Evolutionary conservation across 2,888 invertebrate genomes (phyloP).

Genomic region (Pristionchus exspectatus): DNA sequence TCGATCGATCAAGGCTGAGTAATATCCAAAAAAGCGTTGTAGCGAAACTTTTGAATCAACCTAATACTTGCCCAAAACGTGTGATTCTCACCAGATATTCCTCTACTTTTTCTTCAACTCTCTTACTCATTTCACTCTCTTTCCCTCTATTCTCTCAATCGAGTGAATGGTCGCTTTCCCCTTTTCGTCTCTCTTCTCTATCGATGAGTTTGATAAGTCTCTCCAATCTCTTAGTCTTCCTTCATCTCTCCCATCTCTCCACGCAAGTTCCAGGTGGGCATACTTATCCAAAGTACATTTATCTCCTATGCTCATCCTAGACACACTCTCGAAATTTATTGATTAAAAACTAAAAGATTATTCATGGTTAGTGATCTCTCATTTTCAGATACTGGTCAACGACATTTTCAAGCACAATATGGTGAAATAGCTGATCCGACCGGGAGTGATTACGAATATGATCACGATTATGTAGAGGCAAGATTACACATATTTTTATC

Average conservation of each 20-base stretch:
- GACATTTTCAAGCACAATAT: conserved; percentile 36
- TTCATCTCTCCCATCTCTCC: conserved; percentile 14
- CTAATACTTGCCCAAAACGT: neutral
- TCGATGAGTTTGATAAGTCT: conserved; percentile 45
- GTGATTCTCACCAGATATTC: neutral
- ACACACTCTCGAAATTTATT: too few relatives aligned
- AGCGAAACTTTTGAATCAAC: too few relatives aligned
- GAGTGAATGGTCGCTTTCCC: conserved; percentile 46
- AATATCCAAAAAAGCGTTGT: too few relatives aligned
- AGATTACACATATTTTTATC: neutral
- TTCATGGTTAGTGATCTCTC: neutral
- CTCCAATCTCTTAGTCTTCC: conserved; percentile 19
- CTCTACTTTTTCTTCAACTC: conserved; percentile 18
- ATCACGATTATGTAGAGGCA: conserved; percentile 54
- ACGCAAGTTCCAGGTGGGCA: conserved; percentile 24
- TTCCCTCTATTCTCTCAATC: conserved; percentile 29
- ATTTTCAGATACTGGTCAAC: conserved; percentile 30
- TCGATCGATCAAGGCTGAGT: too few relatives aligned
- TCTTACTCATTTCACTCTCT: conserved; percentile 50
- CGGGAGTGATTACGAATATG: conserved; percentile 53
- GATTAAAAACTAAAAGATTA: too few relatives aligned
- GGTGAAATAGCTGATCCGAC: conserved; percentile 37
- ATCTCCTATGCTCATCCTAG: neutral
- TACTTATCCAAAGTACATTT: neutral
- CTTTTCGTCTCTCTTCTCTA: conserved; percentile 45